These are phyloP conservation scores for Hetaerina titia DNA, from an alignment of 2,888 invertebrate species.

Conservation along the genomic window DNA sequence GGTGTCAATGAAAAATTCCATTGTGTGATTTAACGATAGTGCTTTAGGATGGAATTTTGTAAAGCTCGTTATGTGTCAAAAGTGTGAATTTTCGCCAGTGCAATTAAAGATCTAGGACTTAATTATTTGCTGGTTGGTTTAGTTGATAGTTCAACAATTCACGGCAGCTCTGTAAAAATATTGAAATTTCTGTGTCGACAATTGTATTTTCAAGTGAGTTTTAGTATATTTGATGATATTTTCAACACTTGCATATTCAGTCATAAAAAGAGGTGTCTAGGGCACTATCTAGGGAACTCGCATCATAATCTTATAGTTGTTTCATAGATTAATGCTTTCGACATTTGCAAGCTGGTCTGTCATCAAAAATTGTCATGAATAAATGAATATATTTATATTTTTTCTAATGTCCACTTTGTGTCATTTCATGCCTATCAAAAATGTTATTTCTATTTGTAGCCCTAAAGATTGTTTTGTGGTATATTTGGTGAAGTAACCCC, in stretches of 20 bases:
- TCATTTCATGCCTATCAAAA: not conserved
- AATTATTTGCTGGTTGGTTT: not conserved
- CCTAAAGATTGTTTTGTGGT: no score
- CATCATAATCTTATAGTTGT: not conserved
- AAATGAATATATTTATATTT: constrained; percentile 64
- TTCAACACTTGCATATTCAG: constrained; percentile 20
- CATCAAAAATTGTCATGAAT: constrained; percentile 44
- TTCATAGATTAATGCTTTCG: not conserved
- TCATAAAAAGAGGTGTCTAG: not conserved
- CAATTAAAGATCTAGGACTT: constrained; percentile 13
- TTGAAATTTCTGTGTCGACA: not conserved
- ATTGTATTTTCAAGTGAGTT: constrained; percentile 13
- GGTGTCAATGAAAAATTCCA: not conserved
- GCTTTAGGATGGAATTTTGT: constrained; percentile 17
- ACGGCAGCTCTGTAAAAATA: not conserved
- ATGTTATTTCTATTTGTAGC: no score
- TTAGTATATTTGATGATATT: not conserved
- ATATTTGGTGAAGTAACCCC: no score
- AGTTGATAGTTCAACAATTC: not conserved
- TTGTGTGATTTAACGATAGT: not conserved
- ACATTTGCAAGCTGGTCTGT: constrained; percentile 15
- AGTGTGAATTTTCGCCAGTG: not conserved
- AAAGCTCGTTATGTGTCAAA: not conserved
- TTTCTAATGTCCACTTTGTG: not conserved
- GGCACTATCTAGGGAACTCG: not conserved